phyloP scores from a whole-genome alignment of 2,113 vertebrate genomes.

The Dipodomys ordii region DNA sequence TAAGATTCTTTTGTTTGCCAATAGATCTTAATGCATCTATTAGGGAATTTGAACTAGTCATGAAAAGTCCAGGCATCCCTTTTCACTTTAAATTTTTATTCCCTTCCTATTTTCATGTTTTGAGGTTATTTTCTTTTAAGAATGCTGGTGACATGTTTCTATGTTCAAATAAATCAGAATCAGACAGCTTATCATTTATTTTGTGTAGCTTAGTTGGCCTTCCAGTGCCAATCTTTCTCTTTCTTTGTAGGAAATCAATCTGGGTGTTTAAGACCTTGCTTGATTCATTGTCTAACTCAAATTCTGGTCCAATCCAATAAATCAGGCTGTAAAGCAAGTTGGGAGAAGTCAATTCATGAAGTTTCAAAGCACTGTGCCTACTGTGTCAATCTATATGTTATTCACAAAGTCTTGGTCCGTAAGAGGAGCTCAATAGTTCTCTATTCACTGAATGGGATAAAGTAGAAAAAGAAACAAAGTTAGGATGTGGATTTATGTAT shows the following conservation, averaged over 20 bases:
- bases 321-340: conserved; percentile 46
- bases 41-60: neutral
- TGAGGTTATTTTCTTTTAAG: neutral
- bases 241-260: conserved; percentile 51
- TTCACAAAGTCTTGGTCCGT: neutral
- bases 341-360: neutral
- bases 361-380: neutral
- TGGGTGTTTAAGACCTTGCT: neutral
- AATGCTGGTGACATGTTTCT: conserved; percentile 1
- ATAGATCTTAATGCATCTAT: neutral
- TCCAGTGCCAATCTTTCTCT: neutral
- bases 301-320: conserved; percentile 22
- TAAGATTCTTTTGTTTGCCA: neutral
- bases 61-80: neutral
- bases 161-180: conserved; percentile 63
- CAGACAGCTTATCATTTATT: conserved; percentile 43
- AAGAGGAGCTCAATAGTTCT: neutral
- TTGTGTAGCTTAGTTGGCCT: neutral
- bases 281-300: conserved; percentile 49
- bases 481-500: neutral
- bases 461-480: neutral
- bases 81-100: neutral
- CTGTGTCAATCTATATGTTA: neutral
- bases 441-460: neutral
- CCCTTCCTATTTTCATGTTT: conserved; percentile 11